These are phyloP conservation scores for Enteromius mattozi DNA, from an alignment of 2,797 vertebrate genomes.

Conservation along the genomic window DNA sequence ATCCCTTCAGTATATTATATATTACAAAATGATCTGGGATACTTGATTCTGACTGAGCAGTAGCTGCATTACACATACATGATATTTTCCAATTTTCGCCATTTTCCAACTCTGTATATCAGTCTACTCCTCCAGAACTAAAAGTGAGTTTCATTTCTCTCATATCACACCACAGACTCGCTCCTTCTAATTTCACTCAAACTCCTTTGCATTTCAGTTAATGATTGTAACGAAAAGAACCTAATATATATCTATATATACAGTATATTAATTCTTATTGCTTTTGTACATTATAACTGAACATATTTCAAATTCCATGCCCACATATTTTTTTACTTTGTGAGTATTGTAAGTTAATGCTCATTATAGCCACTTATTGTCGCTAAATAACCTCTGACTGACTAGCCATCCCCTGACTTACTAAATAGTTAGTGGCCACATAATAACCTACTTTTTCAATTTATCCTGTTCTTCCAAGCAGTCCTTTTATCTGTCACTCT, in stretches of 20 bases:
- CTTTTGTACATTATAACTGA: not conserved
- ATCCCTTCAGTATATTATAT: not conserved
- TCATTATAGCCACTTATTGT: not conserved
- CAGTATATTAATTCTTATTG: not conserved
- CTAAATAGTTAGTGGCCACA: constrained; percentile 7
- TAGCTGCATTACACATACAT: not conserved
- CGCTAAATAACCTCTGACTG: not conserved
- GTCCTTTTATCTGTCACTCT: not conserved
- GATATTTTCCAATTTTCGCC: not conserved
- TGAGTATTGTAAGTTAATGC: not conserved
- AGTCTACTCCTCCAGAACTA: not conserved
- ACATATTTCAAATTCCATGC: not conserved
- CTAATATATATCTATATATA: not conserved
- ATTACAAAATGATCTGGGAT: not conserved
- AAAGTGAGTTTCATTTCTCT: not conserved
- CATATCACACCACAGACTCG: not conserved
- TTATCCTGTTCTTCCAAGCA: not conserved
- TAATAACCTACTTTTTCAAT: not conserved
- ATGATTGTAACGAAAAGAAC: not conserved
- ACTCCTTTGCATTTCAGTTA: not conserved
- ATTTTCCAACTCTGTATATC: not conserved
- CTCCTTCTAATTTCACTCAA: not conserved
- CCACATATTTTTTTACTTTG: constrained; percentile 7
- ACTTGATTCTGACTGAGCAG: not conserved
- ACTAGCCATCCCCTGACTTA: not conserved